Evolutionary conservation across 2,888 invertebrate species (phyloP).

Genomic region (Julus scanicus): DNA sequence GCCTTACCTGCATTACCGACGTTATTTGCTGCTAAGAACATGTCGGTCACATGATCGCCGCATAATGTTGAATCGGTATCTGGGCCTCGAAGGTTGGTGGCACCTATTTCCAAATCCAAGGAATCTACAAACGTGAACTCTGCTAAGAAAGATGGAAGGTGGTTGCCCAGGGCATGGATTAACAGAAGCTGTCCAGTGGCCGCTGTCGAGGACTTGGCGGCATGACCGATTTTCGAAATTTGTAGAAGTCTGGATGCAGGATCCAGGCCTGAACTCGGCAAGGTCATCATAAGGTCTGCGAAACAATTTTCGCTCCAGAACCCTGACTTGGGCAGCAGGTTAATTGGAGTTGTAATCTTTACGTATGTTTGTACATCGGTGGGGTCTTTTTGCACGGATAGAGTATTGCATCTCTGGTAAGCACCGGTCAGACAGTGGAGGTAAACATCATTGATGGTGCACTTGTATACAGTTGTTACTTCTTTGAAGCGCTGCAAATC

Average conservation of each 20-base stretch:
- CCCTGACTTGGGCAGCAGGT: not conserved
- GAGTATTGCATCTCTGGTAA: not conserved
- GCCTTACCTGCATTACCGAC: not conserved
- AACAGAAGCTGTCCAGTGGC: not conserved
- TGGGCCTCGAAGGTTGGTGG: conserved; percentile 3
- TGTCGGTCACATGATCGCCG: not conserved
- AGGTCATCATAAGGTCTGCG: conserved; percentile 17
- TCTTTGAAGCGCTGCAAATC: not conserved
- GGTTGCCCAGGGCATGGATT: conserved; percentile 8
- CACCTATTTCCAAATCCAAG: conserved; percentile 19
- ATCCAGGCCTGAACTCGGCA: not conserved
- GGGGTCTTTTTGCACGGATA: not conserved
- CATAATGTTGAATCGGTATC: not conserved
- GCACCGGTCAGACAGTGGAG: not conserved
- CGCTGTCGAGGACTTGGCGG: not conserved
- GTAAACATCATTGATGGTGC: conserved; percentile 40
- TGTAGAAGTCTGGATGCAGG: not conserved
- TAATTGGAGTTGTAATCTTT: not conserved
- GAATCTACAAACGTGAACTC: not conserved
- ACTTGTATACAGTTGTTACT: not conserved
- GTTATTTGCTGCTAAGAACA: conserved; percentile 20
- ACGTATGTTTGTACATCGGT: not conserved
- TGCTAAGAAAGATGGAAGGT: conserved; percentile 4
- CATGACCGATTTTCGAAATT: not conserved
- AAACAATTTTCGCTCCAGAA: conserved; percentile 14